These are phyloP conservation scores for Poecilia wingei DNA, from an alignment of 2,797 vertebrate genomes.

Conservation along the genomic window DNA sequence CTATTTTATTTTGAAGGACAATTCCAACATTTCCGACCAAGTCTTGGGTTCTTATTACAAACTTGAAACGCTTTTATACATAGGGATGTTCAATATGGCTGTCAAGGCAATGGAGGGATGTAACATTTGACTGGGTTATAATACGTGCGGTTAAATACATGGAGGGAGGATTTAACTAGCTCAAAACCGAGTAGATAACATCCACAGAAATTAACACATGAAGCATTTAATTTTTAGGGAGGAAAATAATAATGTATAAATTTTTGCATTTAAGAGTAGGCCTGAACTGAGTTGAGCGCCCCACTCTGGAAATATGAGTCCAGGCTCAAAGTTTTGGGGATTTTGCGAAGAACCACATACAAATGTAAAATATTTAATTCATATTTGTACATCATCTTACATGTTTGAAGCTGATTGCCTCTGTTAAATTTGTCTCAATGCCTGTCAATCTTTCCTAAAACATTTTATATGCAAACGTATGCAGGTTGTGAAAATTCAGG, in stretches of 20 bases:
- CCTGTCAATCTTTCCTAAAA: neutral
- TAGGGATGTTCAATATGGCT: slow-evolving; percentile 76
- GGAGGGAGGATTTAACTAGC: neutral
- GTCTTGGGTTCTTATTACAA: neutral
- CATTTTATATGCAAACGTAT: neutral
- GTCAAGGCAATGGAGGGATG: slow-evolving; percentile 48
- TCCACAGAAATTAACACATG: neutral
- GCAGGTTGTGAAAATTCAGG: neutral
- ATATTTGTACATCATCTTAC: neutral
- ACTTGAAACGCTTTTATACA: slow-evolving; percentile 25
- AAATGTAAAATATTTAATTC: neutral
- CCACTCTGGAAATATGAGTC: slow-evolving; percentile 8
- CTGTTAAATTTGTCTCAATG: neutral
- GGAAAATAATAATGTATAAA: neutral
- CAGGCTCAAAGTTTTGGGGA: neutral
- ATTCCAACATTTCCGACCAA: neutral
- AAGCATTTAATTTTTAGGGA: neutral
- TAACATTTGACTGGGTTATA: slow-evolving; percentile 37
- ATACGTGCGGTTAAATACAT: slow-evolving; percentile 9
- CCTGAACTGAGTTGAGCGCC: slow-evolving; percentile 2
- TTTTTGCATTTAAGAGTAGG: neutral
- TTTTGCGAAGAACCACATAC: neutral
- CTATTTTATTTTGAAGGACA: slow-evolving; percentile 28
- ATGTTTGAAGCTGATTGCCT: neutral
- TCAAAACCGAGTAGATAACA: neutral